A percentile compares a stretch with the other conserved stretches of the same genome.
These are phyloP conservation scores for Anguilla rostrata DNA, from an alignment of 2,113 vertebrate species.

Conservation along the genomic window DNA sequence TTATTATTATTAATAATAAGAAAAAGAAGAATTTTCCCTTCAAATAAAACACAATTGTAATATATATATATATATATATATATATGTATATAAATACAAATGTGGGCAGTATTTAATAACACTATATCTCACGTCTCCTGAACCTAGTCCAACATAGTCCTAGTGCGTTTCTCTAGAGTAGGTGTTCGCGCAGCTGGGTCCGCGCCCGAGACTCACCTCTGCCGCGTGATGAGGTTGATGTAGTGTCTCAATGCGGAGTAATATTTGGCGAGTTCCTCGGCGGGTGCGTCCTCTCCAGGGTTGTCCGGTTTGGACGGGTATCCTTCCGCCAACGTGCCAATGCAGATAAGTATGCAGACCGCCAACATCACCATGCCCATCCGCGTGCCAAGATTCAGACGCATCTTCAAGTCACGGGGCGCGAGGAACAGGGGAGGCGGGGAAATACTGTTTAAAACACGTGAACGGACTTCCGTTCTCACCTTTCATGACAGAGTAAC, in stretches of 20 bases:
- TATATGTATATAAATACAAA: too few species aligned
- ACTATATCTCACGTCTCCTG: too few species aligned
- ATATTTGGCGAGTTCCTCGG: slow-evolving; percentile 95
- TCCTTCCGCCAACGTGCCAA: slow-evolving; percentile 83
- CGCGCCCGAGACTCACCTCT: slow-evolving; percentile 75
- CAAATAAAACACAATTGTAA: too few species aligned
- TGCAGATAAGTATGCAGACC: slow-evolving; percentile 83
- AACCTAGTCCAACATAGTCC: too few species aligned
- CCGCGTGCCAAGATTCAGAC: slow-evolving; percentile 78
- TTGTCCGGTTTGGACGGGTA: slow-evolving; percentile 95
- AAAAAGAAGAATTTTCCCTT: too few species aligned
- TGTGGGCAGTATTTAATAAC: too few species aligned
- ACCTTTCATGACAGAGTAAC: not conserved
- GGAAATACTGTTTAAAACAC: not conserved
- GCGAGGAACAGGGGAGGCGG: not conserved
- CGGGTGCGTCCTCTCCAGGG: slow-evolving; percentile 89
- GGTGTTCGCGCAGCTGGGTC: too few species aligned
- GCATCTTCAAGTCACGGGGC: slow-evolving; percentile 75
- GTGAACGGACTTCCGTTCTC: not conserved
- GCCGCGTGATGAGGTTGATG: slow-evolving; percentile 98
- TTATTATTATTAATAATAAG: not conserved
- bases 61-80: too few species aligned
- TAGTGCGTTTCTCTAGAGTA: too few species aligned
- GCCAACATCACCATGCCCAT: slow-evolving; percentile 79
- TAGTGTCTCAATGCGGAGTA: slow-evolving; percentile 97